These are phyloP conservation scores for Lucinisca nassula DNA, from an alignment of 2,888 invertebrate genomes.

Conservation along the genomic window DNA sequence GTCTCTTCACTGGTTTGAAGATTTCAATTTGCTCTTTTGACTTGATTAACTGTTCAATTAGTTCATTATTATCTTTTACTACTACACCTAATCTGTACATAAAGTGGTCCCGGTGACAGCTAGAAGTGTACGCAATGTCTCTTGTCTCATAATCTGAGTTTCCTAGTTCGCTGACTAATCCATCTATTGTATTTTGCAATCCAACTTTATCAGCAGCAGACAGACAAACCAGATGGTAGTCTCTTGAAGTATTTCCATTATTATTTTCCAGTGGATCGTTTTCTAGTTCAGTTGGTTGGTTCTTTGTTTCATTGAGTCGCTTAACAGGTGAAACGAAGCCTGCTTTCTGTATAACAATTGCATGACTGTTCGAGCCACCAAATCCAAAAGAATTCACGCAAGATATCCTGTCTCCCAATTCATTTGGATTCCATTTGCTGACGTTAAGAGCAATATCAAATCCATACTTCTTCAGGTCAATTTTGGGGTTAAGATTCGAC, in stretches of 20 bases:
- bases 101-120: slow-evolving; percentile 44
- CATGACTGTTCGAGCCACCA: slow-evolving; percentile 73
- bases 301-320: neutral
- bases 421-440: slow-evolving; percentile 19
- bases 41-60: neutral
- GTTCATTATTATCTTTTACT: neutral
- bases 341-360: slow-evolving; percentile 32
- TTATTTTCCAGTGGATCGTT: neutral
- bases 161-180: neutral
- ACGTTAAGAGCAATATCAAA: slow-evolving; percentile 20
- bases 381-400: slow-evolving; percentile 70
- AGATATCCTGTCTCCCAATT: slow-evolving; percentile 6
- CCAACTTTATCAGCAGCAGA: neutral
- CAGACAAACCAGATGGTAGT: neutral
- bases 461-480: slow-evolving; percentile 30
- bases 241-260: neutral
- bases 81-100: slow-evolving; percentile 36
- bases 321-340: neutral
- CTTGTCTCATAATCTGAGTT: neutral
- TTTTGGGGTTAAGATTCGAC: slow-evolving; percentile 42
- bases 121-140: slow-evolving; percentile 49
- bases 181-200: neutral
- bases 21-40: neutral
- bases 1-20: neutral
- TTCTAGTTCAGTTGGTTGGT: neutral